Evolutionary conservation across 1,140 invertebrate genomes (phyloP).

Genomic region (Asobara japonica): DNA sequence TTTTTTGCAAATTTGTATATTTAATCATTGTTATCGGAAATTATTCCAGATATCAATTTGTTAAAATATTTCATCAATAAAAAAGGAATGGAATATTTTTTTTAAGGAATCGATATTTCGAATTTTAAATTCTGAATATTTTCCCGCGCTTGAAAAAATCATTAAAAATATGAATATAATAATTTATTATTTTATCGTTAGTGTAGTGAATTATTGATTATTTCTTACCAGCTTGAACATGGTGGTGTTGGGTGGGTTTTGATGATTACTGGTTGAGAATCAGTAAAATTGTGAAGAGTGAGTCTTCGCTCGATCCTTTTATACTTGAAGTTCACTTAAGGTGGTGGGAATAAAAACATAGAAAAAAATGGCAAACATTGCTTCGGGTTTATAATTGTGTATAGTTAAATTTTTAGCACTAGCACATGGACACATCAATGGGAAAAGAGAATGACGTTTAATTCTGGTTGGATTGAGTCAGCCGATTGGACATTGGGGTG

Average conservation of each 20-base stretch:
- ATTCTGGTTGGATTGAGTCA: conserved; percentile 50
- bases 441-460: conserved; percentile 48
- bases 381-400: conserved; percentile 9
- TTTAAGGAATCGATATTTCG: too few relatives aligned
- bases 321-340: conserved; percentile 45
- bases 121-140: too few relatives aligned
- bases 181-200: too few relatives aligned
- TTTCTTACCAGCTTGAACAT: conserved; percentile 67
- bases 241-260: conserved; percentile 50
- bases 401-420: conserved; percentile 36
- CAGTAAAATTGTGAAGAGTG: conserved; percentile 54
- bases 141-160: too few relatives aligned
- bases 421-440: conserved; percentile 45
- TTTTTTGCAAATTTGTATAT: too few relatives aligned
- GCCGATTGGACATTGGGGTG: conserved; percentile 33
- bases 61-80: too few relatives aligned
- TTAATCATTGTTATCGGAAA: too few relatives aligned
- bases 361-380: background rate
- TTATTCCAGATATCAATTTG: too few relatives aligned
- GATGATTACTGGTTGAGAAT: conserved; percentile 59
- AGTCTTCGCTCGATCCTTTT: conserved; percentile 49
- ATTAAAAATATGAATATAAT: background rate
- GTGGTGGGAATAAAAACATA: conserved; percentile 51
- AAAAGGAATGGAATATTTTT: too few relatives aligned
- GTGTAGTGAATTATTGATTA: conserved; percentile 18